These are phyloP conservation scores for Platalea minor DNA, from an alignment of 2,797 vertebrate species.

Conservation along the genomic window DNA sequence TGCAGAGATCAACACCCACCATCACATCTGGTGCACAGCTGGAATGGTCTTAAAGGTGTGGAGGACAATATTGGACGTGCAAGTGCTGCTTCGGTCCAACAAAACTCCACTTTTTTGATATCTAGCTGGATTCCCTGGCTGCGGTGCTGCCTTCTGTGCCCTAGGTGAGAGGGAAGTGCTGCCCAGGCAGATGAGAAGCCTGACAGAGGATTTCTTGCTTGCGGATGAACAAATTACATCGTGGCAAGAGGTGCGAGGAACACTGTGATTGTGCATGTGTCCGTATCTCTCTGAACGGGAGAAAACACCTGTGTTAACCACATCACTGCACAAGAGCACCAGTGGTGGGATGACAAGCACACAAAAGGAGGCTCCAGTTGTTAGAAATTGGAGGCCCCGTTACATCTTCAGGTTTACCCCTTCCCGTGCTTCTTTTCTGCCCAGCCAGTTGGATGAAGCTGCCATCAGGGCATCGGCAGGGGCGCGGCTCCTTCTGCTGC, in stretches of 20 bases:
- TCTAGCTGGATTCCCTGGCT: not conserved
- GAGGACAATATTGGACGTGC: not conserved
- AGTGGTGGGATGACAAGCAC: not conserved
- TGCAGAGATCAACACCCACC: not conserved
- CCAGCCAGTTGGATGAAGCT: not conserved
- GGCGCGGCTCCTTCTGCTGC: not conserved
- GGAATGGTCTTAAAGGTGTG: not conserved
- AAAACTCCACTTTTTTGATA: not conserved
- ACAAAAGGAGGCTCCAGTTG: not conserved
- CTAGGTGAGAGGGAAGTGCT: not conserved
- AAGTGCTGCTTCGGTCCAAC: not conserved
- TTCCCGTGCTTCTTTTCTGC: not conserved
- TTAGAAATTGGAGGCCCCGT: not conserved
- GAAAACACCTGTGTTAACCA: not conserved
- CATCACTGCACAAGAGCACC: not conserved
- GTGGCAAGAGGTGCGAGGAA: not conserved
- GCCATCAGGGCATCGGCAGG: fast-evolving
- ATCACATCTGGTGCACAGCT: not conserved
- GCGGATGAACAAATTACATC: not conserved
- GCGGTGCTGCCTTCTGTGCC: not conserved
- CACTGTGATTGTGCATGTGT: not conserved
- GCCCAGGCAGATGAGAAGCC: not conserved
- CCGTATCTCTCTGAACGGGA: not conserved
- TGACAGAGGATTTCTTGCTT: not conserved
- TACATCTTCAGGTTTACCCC: not conserved